A percentile compares a stretch with the other conserved stretches of the same genome.
phyloP scores from a whole-genome alignment of 2,113 vertebrate species.

The Penelope pileata region DNA sequence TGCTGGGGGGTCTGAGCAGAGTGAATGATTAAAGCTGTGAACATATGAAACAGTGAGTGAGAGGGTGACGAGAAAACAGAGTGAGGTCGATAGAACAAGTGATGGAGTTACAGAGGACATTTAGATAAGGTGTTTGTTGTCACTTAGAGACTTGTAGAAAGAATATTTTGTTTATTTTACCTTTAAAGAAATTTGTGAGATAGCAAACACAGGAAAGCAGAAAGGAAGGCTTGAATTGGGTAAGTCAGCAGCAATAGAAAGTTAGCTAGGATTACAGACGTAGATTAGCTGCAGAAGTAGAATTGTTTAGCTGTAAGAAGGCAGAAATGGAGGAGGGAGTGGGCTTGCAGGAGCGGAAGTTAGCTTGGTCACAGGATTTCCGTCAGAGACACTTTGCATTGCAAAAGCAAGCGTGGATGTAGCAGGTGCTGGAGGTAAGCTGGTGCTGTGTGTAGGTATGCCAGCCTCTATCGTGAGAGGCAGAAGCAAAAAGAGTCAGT shows the following conservation, averaged over 20 bases:
- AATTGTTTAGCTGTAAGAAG: background rate
- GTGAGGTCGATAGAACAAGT: background rate
- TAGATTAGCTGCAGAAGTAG: background rate
- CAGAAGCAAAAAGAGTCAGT: background rate
- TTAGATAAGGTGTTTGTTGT: background rate
- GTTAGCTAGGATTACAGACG: background rate
- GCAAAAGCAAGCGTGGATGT: background rate
- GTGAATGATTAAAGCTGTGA: background rate
- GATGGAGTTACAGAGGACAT: background rate
- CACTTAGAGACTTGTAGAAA: background rate
- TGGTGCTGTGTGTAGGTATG: background rate
- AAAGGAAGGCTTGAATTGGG: background rate
- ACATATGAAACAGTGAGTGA: background rate
- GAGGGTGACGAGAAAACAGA: background rate
- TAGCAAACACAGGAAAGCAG: background rate
- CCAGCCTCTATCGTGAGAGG: background rate
- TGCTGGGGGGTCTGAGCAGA: background rate
- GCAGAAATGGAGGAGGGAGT: constrained; percentile 26
- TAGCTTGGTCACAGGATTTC: constrained; percentile 46
- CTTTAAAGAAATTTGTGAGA: background rate
- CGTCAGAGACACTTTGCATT: background rate
- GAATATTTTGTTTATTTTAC: background rate
- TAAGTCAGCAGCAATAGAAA: constrained; percentile 9
- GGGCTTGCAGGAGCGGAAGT: constrained; percentile 33
- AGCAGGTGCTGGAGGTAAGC: constrained; percentile 7